Conservation (phyloP, 2,113 vertebrate species). For the Podarcis raffonei region DNA sequence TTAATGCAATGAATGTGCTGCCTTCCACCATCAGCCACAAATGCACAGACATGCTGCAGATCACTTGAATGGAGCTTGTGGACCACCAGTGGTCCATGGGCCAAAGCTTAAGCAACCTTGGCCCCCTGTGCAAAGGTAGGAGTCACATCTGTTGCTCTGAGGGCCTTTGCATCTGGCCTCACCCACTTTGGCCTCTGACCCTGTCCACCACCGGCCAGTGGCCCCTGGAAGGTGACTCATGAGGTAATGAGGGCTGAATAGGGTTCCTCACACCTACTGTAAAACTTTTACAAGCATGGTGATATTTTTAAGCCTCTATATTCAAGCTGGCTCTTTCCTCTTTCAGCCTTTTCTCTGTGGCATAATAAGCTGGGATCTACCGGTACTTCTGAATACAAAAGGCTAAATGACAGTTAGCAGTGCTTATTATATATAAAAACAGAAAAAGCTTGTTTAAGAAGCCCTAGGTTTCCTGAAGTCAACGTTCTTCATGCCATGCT, state of each 20-base stretch:
- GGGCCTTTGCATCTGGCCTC: too few relatives aligned
- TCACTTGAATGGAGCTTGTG: too few relatives aligned
- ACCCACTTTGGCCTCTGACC: too few relatives aligned
- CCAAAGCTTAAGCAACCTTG: too few relatives aligned
- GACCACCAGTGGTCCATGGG: too few relatives aligned
- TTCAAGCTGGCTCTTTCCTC: slow-evolving; percentile 40
- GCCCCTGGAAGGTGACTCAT: neutral
- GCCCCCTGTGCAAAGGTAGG: too few relatives aligned
- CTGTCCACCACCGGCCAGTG: neutral
- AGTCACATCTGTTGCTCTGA: too few relatives aligned
- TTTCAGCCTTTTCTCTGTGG: slow-evolving; percentile 25
- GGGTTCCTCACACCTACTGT: neutral
- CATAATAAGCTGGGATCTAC: slow-evolving; percentile 26
- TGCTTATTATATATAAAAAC: slow-evolving; percentile 26
- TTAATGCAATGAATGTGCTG: too few relatives aligned
- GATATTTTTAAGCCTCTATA: neutral
- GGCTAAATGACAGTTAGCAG: slow-evolving; percentile 29
- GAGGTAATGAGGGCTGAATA: neutral
- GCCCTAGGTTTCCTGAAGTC: slow-evolving; percentile 17
- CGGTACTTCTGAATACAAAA: slow-evolving; percentile 28
- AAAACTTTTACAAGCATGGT: neutral
- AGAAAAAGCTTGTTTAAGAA: slow-evolving; percentile 40
- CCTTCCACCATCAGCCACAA: too few relatives aligned
- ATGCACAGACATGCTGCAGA: too few relatives aligned
- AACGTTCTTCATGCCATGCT: slow-evolving; percentile 60